Evolutionary conservation across 2,113 vertebrate species (phyloP).

Genomic region (Cynoglossus semilaevis): DNA sequence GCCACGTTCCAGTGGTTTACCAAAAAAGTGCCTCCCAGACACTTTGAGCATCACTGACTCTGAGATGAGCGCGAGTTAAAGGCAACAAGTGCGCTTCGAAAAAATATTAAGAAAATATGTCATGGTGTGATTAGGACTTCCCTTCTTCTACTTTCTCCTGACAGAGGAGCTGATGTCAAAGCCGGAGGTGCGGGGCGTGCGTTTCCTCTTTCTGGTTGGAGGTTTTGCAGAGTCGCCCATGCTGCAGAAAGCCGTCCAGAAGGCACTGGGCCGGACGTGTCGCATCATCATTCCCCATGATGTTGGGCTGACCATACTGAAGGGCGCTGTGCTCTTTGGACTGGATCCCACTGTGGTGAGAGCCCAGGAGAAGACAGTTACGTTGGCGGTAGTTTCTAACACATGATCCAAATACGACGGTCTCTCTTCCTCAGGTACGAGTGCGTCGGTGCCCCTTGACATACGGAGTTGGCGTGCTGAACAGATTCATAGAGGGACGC

Average conservation of each 20-base stretch:
- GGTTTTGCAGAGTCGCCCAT: constrained; percentile 92
- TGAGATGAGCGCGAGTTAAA: background rate
- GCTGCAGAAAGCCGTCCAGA: constrained; percentile 86
- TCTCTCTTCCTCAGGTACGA: constrained; percentile 65
- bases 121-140: background rate
- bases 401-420: background rate
- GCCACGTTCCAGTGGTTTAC: constrained; percentile 19
- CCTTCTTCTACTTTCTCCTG: background rate
- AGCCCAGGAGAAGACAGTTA: background rate
- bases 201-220: constrained; percentile 93
- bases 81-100: background rate
- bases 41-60: too few species aligned
- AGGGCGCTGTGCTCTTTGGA: constrained; percentile 93
- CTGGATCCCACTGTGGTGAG: constrained; percentile 87
- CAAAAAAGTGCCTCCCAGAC: background rate
- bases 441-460: constrained; percentile 90
- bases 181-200: constrained; percentile 85
- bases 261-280: constrained; percentile 77
- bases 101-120: background rate
- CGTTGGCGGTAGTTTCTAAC: background rate
- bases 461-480: constrained; percentile 92
- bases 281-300: constrained; percentile 93
- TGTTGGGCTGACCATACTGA: constrained; percentile 92
- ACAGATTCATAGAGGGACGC: constrained; percentile 88
- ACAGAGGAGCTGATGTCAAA: constrained; percentile 83